These are phyloP conservation scores for Etheostoma nigrum DNA, from an alignment of 2,797 vertebrate genomes.

Conservation along the genomic window DNA sequence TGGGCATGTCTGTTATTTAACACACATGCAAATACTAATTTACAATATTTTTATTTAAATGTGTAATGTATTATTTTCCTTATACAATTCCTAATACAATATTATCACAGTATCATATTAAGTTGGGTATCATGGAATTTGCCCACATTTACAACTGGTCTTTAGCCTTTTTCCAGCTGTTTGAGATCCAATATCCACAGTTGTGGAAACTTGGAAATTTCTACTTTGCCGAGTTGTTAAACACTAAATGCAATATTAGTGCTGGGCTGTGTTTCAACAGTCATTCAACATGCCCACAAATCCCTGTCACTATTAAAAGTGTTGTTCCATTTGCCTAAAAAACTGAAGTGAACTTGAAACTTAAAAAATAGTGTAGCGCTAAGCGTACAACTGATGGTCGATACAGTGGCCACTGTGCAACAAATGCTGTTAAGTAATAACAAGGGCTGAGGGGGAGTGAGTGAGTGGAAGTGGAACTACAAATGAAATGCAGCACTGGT, in stretches of 20 bases:
- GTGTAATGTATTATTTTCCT: not conserved
- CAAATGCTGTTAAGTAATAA: no score
- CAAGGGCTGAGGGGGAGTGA: no score
- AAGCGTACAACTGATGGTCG: no score
- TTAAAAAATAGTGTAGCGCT: no score
- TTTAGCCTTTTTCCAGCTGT: constrained; percentile 21
- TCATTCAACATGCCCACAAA: no score
- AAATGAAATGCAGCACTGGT: not conserved
- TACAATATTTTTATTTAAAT: not conserved
- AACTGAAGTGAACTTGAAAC: no score
- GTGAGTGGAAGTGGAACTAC: no score
- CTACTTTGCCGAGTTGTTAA: constrained; percentile 50
- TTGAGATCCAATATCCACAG: constrained; percentile 22
- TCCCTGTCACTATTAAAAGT: no score
- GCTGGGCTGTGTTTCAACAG: not conserved
- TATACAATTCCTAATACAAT: not conserved
- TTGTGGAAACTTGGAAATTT: constrained; percentile 20
- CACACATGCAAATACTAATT: not conserved
- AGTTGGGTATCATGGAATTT: constrained; percentile 9
- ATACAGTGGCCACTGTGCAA: no score
- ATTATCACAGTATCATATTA: constrained; percentile 7
- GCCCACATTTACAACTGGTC: constrained; percentile 19
- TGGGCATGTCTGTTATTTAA: not conserved
- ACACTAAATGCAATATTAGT: constrained; percentile 20
- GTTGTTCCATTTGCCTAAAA: no score